Evolutionary conservation across 2,888 invertebrate genomes (phyloP).

Genomic region (Lasioglossum zephyrum): DNA sequence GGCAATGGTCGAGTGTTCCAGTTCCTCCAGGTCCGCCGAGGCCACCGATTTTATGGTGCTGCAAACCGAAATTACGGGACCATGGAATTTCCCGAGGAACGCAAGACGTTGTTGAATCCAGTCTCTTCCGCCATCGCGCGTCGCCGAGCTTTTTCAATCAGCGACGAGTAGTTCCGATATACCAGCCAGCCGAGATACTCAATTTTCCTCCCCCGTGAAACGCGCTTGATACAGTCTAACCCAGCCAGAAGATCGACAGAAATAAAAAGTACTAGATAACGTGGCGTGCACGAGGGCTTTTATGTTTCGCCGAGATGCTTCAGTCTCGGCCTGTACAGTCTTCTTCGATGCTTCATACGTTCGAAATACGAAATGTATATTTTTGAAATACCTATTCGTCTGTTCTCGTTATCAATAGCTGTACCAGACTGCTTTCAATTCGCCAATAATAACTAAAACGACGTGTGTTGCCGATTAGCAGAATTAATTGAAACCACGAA

Average conservation of each 20-base stretch:
- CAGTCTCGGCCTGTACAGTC: background rate
- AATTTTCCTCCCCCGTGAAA: background rate
- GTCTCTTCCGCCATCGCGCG: background rate
- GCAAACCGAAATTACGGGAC: constrained; percentile 33
- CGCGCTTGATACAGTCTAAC: background rate
- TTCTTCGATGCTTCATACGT: background rate
- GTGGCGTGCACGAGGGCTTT: background rate
- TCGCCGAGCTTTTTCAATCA: constrained; percentile 15
- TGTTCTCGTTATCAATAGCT: no score
- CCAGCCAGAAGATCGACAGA: background rate
- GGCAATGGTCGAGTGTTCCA: constrained; percentile 48
- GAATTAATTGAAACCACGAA: no score
- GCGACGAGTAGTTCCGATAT: background rate
- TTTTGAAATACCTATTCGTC: no score
- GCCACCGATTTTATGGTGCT: constrained; percentile 42
- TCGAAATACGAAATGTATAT: background rate
- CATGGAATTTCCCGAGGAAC: constrained; percentile 40
- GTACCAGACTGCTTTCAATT: no score
- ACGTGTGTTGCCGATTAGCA: no score
- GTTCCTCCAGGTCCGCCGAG: constrained; percentile 27
- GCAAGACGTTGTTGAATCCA: constrained; percentile 22
- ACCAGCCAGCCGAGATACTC: background rate
- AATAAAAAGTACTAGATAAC: background rate
- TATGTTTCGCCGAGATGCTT: background rate
- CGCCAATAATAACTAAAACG: no score